A percentile compares a stretch with the other conserved stretches of the same genome.
phyloP scores from a whole-genome alignment of 2,888 invertebrate genomes.

The Watsonalla cultraria region DNA sequence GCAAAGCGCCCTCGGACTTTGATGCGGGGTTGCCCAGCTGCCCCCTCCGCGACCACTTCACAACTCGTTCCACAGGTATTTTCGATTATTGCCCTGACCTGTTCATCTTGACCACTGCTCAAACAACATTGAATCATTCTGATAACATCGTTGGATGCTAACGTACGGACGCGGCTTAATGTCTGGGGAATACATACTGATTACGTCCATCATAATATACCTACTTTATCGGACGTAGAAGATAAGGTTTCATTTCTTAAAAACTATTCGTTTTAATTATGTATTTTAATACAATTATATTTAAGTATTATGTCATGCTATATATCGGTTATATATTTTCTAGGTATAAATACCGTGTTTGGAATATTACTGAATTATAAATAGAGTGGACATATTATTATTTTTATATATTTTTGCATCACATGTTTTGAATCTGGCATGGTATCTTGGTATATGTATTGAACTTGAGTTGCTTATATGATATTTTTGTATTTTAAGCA shows the following conservation, averaged over 20 bases:
- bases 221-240: too few species aligned
- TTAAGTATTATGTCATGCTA: background rate
- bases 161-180: slow-evolving; percentile 20
- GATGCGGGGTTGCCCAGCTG: slow-evolving; percentile 63
- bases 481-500: too few species aligned
- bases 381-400: too few species aligned
- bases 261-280: too few species aligned
- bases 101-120: slow-evolving; percentile 35
- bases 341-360: too few species aligned
- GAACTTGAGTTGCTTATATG: too few species aligned
- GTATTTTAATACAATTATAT: too few species aligned
- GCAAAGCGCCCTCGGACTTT: slow-evolving; percentile 64
- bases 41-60: slow-evolving; percentile 57
- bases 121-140: slow-evolving; percentile 36
- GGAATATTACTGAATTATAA: too few species aligned
- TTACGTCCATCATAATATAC: background rate
- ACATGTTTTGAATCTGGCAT: too few species aligned
- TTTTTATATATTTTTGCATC: too few species aligned
- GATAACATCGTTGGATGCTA: slow-evolving; percentile 22
- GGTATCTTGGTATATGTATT: too few species aligned
- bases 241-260: too few species aligned
- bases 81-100: slow-evolving; percentile 41
- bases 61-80: slow-evolving; percentile 70
- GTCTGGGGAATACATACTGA: slow-evolving; percentile 6
- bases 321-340: background rate